Percentiles rank a stretch among this genome's conserved stretches.
These are phyloP conservation scores for Apodemus agrarius DNA, from an alignment of 2,797 vertebrate genomes.

Conservation along the genomic window DNA sequence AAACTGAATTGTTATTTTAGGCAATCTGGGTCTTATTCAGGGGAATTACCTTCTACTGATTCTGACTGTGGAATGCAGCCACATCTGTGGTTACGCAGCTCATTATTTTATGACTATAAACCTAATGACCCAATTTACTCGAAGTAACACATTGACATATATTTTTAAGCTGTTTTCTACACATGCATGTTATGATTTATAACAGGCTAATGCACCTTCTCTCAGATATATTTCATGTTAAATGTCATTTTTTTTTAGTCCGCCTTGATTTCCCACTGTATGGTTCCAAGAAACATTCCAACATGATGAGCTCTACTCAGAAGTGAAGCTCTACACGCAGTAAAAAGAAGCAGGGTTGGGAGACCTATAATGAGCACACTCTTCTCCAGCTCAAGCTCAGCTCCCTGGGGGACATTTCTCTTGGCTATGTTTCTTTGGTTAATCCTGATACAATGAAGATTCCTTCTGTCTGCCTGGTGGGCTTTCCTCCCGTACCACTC, in stretches of 20 bases:
- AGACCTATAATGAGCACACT: neutral
- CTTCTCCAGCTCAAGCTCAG: neutral
- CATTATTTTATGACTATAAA: neutral
- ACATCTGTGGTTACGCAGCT: neutral
- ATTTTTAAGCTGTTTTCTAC: neutral
- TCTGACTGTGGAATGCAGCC: neutral
- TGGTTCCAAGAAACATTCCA: constrained; percentile 77
- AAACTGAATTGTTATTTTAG: neutral
- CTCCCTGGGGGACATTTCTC: neutral
- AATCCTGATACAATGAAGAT: neutral
- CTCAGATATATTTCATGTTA: constrained; percentile 35
- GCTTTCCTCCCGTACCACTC: neutral
- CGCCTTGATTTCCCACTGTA: constrained; percentile 65
- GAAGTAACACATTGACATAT: neutral
- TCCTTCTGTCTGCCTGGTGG: neutral
- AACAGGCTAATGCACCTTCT: constrained; percentile 18
- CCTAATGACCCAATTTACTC: neutral
- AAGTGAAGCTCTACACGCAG: constrained; percentile 62
- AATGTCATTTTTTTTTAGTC: constrained; percentile 10
- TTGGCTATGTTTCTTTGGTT: neutral
- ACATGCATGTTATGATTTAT: neutral
- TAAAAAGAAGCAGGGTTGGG: constrained; percentile 20
- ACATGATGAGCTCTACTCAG: constrained; percentile 58
- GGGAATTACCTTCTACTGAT: neutral
- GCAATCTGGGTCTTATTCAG: neutral